These are phyloP conservation scores for Albula glossodonta DNA, from an alignment of 2,113 vertebrate genomes.

Conservation along the genomic window DNA sequence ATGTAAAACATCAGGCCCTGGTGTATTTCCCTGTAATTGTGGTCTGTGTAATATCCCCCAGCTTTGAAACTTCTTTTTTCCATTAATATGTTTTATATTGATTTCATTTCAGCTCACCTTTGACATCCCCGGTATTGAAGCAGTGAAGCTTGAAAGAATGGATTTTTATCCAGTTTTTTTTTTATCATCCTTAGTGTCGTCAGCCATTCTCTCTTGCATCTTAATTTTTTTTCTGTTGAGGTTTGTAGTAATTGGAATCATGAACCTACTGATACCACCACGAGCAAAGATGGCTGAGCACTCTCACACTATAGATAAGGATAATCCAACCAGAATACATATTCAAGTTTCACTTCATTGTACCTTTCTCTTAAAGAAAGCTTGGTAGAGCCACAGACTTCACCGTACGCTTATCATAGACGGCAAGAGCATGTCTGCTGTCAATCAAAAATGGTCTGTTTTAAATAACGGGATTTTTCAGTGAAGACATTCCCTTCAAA, in stretches of 20 bases:
- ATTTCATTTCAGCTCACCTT: background rate
- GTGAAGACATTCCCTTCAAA: background rate
- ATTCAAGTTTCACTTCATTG: background rate
- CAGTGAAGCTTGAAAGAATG: background rate
- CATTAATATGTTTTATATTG: background rate
- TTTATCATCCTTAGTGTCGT: background rate
- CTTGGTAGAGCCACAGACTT: background rate
- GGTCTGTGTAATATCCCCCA: background rate
- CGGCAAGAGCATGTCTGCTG: background rate
- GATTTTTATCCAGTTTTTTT: background rate
- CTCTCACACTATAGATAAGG: background rate
- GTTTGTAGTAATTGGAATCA: too few species aligned
- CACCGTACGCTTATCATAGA: background rate
- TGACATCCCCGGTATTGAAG: background rate
- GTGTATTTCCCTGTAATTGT: background rate
- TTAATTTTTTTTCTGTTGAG: background rate
- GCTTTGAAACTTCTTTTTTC: background rate
- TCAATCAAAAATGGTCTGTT: background rate
- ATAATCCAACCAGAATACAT: background rate
- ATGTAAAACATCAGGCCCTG: background rate
- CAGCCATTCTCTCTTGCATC: background rate
- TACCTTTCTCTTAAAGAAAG: background rate
- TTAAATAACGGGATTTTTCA: background rate
- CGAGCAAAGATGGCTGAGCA: too few species aligned
- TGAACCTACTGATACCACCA: too few species aligned